Base-by-base conservation (phyloP, 2,797 vertebrate species). In the Acridotheres tristis region DNA sequence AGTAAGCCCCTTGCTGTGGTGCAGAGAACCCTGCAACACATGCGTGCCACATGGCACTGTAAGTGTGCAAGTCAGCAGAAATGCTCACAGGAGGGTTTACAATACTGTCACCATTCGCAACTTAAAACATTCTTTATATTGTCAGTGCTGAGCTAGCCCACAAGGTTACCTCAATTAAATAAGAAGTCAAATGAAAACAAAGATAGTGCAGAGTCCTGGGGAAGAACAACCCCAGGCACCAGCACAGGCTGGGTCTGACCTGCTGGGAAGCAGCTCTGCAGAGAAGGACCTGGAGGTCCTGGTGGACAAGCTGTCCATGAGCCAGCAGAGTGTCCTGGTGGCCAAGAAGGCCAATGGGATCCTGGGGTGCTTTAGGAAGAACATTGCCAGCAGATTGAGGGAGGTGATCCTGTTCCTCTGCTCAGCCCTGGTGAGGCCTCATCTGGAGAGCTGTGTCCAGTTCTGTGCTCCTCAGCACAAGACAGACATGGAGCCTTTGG, bases 51-150 rank as follows among this genome's bases (percentile, higher is more conserved):
- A 9, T 47, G 38, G 15, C 42, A 88, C 65, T 76, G 6, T 23
- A 92, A 75, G 88, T 29, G 57, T 63, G 84, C 78, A 91, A 74
- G 42, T 21, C 62, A 88, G 47, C 1, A 89, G 81, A 67, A 75
- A 76, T 14, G 26, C 42, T 73, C n/a, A 67, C n/a, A 67, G 42
- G 4, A 84, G 2, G 12, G 13, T 7, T 36, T 38, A 48, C 10
- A 72, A 25, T 16, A 86, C 11, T 81, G 32, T 14, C 16, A n/a
- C 13, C 30, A 27, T 10, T 9, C 71, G 22, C 17, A 73, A 62
- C 30, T 51, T 53, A 72, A 87, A 94, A 65, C 11, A 72, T 21
- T 45, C 45, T 58, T 76, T 8, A 43, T 40, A 63, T 18, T 73
- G 29, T 34, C 58, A 59, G 7, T 61, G 42, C 9, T 66, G 74